Conservation (phyloP, 2,797 vertebrate genomes). For the Molossus molossus region DNA sequence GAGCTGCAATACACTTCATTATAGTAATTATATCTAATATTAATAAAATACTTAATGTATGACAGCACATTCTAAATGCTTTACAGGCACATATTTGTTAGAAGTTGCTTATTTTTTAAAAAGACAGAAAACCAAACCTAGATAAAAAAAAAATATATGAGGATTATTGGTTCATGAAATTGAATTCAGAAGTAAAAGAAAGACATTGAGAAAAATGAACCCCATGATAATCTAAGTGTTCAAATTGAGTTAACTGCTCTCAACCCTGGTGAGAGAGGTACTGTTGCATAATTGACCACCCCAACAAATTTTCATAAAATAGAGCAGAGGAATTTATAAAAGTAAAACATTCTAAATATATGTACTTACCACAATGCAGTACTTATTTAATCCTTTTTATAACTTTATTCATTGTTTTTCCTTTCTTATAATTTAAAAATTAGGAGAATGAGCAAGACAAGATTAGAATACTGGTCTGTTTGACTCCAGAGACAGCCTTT, state of each 20-base stretch:
- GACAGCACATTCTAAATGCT: background rate
- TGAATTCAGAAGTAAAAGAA: background rate
- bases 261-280: background rate
- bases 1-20: background rate
- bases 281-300: background rate
- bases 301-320: background rate
- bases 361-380: background rate
- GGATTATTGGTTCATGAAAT: background rate
- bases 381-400: background rate
- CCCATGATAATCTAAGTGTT: background rate
- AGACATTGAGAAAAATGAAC: background rate
- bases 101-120: background rate
- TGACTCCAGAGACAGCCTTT: background rate
- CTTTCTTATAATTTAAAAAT: background rate
- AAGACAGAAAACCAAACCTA: background rate
- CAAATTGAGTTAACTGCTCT: background rate
- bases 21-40: background rate
- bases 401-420: background rate
- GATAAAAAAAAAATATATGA: background rate
- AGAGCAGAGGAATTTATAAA: background rate
- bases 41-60: background rate
- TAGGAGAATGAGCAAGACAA: background rate
- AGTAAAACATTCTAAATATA: background rate
- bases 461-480: background rate
- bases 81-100: background rate